phyloP scores from a whole-genome alignment of 2,113 vertebrate species.

The Phocoena sinus region DNA sequence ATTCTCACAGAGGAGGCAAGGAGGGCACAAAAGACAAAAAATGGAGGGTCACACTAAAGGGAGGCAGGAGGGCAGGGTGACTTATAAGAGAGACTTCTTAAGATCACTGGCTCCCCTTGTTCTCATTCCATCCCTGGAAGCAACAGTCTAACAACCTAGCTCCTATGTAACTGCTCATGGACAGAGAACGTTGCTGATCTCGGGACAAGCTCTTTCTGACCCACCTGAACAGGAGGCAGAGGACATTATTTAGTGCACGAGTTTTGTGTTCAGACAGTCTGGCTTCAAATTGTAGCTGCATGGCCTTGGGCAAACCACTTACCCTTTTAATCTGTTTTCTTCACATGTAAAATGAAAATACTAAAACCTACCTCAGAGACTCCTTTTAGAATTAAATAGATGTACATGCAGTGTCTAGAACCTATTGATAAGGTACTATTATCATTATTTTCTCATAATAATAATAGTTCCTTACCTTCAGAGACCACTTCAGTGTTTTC shows the following conservation, averaged over 20 bases:
- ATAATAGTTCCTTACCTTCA: not conserved
- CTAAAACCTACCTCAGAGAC: not conserved
- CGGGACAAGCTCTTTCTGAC: not conserved
- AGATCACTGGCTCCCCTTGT: not conserved
- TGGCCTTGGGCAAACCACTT: not conserved
- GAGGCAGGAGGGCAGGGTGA: not conserved
- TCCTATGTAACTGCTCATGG: not conserved
- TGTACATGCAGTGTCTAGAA: not conserved
- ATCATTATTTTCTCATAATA: not conserved
- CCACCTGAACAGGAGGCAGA: not conserved
- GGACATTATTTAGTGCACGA: not conserved
- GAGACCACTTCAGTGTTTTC: not conserved
- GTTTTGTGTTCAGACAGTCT: not conserved
- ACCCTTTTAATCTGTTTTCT: not conserved
- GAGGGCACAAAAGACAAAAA: not conserved
- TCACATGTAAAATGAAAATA: not conserved
- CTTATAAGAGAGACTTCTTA: not conserved
- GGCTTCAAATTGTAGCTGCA: not conserved
- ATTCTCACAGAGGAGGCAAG: not conserved
- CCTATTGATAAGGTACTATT: not conserved
- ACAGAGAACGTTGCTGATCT: not conserved
- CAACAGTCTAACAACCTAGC: not conserved
- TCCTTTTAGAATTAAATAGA: not conserved
- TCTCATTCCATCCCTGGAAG: not conserved
- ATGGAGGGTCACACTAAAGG: not conserved